Percentiles rank a stretch among this genome's conserved stretches.
Evolutionary conservation across 2,888 invertebrate genomes (phyloP).

Genomic region (Liposcelis brunnea): DNA sequence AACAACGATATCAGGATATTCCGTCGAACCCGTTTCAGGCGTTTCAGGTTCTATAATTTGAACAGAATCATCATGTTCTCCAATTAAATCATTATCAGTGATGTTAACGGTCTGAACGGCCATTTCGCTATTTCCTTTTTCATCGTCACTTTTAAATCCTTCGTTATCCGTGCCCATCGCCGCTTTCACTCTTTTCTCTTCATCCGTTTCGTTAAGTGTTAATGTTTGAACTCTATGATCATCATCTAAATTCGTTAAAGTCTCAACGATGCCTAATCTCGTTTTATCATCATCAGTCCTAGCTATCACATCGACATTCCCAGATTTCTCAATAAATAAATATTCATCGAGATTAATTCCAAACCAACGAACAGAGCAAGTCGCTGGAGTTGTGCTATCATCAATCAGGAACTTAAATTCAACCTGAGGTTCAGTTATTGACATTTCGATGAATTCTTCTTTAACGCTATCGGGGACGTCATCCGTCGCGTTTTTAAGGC

Average conservation of each 20-base stretch:
- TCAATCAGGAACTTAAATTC: too few species aligned
- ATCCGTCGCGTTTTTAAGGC: not conserved
- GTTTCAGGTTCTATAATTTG: too few species aligned
- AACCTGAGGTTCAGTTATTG: too few species aligned
- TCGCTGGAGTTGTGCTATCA: too few species aligned
- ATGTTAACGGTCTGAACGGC: not conserved
- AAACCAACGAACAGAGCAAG: too few species aligned
- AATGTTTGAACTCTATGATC: not conserved
- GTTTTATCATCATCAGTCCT: not conserved
- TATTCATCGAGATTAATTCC: too few species aligned
- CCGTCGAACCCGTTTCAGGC: too few species aligned
- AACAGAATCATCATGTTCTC: too few species aligned
- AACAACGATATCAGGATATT: too few species aligned
- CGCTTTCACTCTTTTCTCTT: not conserved
- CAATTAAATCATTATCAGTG: not conserved
- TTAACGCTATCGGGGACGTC: not conserved
- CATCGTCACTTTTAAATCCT: not conserved
- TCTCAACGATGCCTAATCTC: not conserved
- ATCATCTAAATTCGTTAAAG: not conserved
- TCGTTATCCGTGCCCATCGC: not conserved
- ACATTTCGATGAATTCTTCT: not conserved
- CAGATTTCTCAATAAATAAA: too few species aligned
- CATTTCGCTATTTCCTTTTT: not conserved
- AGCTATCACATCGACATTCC: too few species aligned
- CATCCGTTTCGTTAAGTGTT: conserved; percentile 1